A percentile compares a stretch with the other conserved stretches of the same genome.
These are phyloP conservation scores for Zaprionus lineosus DNA, from an alignment of 2,888 invertebrate species.

Conservation along the genomic window DNA sequence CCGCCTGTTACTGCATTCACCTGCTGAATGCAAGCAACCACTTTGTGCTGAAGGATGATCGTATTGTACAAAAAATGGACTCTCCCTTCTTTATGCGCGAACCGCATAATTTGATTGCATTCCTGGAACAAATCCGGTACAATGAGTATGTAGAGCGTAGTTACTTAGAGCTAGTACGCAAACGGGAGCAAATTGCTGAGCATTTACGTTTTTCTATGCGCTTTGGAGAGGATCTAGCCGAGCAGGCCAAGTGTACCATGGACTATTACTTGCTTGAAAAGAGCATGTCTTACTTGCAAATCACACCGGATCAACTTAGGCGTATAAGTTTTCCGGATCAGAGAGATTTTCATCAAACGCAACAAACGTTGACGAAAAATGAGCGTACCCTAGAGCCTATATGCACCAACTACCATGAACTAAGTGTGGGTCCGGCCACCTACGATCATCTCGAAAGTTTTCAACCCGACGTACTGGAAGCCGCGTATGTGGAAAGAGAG, in stretches of 20 bases:
- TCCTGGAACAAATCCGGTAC: slow-evolving; percentile 81
- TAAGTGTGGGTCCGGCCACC: slow-evolving; percentile 66
- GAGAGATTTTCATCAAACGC: slow-evolving; percentile 44
- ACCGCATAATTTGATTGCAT: slow-evolving; percentile 80
- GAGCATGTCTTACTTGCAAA: slow-evolving; percentile 71
- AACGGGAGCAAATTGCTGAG: slow-evolving; percentile 80
- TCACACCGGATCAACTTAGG: slow-evolving; percentile 77
- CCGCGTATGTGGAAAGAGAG: slow-evolving; percentile 76
- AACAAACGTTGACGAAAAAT: not conserved
- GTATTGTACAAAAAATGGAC: slow-evolving; percentile 80
- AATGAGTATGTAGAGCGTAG: slow-evolving; percentile 80
- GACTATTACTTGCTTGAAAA: slow-evolving; percentile 78
- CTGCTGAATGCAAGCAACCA: slow-evolving; percentile 73
- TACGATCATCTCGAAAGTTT: slow-evolving; percentile 80
- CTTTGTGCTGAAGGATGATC: slow-evolving; percentile 80
- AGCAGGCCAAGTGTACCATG: slow-evolving; percentile 80
- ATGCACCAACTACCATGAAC: slow-evolving; percentile 60
- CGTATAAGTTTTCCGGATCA: slow-evolving; percentile 75
- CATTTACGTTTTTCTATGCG: slow-evolving; percentile 80
- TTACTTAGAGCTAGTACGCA: slow-evolving; percentile 75
- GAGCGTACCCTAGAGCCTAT: slow-evolving; percentile 55
- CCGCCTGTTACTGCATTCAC: slow-evolving; percentile 45
- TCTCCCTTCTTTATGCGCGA: slow-evolving; percentile 81
- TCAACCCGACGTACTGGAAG: slow-evolving; percentile 52
- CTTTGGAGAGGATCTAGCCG: slow-evolving; percentile 80